Evolutionary conservation across 2,888 invertebrate genomes (phyloP), one percentile per base, ranked within the genome.

Genomic region (Sinodicranocentrus sp.): DNA sequence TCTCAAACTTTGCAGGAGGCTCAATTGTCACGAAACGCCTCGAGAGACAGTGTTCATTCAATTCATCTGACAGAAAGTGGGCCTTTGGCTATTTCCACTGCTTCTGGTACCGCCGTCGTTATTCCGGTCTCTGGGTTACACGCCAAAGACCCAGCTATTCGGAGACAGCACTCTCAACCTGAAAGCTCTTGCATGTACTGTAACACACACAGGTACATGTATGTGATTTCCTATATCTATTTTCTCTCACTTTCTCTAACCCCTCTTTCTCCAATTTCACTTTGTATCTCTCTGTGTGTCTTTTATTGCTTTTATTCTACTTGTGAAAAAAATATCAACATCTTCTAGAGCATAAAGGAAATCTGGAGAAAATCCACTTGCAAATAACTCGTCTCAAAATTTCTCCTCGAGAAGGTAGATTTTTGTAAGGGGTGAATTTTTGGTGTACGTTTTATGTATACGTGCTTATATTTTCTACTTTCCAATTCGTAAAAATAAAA

Each of bases 121-220:
- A 8, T 82, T 73, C 59, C 68, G 44, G 61, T 82, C 72, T 52
- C 23, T 57, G 72, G 52, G 44, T 44, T 65, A 21, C 54, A 72
- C 33, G 6, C 43, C 72, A 82, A 78, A 73, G 93, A 94, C 88
- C 92, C 90, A 93, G 94, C 89, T 90, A 96, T 97, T 90, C 96
- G 97, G 90, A 94, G 97, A 75, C 97, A 95, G 92, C 95, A 95
- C 91, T 95, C 95, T 88, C 96, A 96, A 90, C 95, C 96, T 87
- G 96, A 96, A 91, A 94, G 95, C 84, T 92, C 93, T 75, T 92
- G 88, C 87, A 88, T 88, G 77, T 88, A 88, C 78, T 89, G 90
- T 88, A 88, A 92, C 93, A 90, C 93, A 90, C 94, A 88, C 79
- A 94, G 90, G 93, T 93, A 85, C 83, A 75, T 76, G 67, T 80